phyloP scores from a whole-genome alignment of 2,113 vertebrate genomes.

The Peromyscus maniculatus region DNA sequence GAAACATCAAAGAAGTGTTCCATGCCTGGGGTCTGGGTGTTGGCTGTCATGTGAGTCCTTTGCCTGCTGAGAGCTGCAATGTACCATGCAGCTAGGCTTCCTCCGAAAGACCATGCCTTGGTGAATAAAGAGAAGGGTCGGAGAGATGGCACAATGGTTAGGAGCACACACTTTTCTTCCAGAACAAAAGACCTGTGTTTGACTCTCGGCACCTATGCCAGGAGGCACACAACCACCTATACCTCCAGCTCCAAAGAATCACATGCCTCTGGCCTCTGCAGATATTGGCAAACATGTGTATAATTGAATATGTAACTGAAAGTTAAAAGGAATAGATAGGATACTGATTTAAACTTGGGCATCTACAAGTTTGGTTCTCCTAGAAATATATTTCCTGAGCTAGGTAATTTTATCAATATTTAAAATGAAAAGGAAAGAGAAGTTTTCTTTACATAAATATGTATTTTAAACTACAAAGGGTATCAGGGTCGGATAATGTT shows the following conservation, averaged over 20 bases:
- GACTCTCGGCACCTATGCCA: not conserved
- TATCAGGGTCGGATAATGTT: not conserved
- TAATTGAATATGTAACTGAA: not conserved
- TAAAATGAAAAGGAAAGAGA: not conserved
- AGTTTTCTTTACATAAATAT: not conserved
- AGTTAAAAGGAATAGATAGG: not conserved
- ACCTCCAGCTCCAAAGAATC: not conserved
- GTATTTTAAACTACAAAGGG: not conserved
- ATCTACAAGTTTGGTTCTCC: not conserved
- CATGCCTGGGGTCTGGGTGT: not conserved
- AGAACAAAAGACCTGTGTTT: not conserved
- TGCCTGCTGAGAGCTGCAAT: not conserved
- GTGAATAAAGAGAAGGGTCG: not conserved
- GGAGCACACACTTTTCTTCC: not conserved
- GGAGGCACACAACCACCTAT: not conserved
- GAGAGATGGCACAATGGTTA: not conserved
- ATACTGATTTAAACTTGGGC: not conserved
- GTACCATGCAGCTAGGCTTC: not conserved
- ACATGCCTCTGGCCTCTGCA: not conserved
- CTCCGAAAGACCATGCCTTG: not conserved
- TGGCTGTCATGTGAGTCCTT: too few relatives aligned
- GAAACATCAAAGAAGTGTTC: not conserved
- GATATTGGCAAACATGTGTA: not conserved
- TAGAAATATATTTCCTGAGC: not conserved
- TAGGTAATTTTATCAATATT: not conserved